Evolutionary conservation across 1,140 invertebrate genomes (phyloP).

Genomic region (Brachionus sp.): DNA sequence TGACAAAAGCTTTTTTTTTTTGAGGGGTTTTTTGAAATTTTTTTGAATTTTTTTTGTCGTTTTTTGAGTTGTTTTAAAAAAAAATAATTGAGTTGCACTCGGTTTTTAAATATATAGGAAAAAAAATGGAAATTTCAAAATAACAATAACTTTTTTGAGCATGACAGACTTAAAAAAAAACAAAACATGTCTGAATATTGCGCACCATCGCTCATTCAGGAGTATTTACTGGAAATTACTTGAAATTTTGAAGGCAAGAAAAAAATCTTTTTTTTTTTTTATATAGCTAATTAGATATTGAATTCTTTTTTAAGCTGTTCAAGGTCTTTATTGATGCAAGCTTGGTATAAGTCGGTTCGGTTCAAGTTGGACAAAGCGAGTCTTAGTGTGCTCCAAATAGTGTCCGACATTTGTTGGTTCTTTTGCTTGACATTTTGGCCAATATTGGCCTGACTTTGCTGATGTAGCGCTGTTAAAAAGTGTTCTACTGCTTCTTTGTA

Average conservation of each 20-base stretch:
- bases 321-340: slow-evolving; percentile 68
- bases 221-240: slow-evolving; percentile 45
- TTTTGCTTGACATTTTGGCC: slow-evolving; percentile 64
- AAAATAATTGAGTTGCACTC: slow-evolving; percentile 33
- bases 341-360: slow-evolving; percentile 71
- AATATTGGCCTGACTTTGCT: slow-evolving; percentile 68
- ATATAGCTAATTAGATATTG: slow-evolving; percentile 65
- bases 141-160: slow-evolving; percentile 48
- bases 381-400: slow-evolving; percentile 88
- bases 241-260: slow-evolving; percentile 40
- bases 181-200: slow-evolving; percentile 13
- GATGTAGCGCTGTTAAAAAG: slow-evolving; percentile 83
- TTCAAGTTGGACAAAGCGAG: slow-evolving; percentile 83
- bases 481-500: slow-evolving; percentile 93
- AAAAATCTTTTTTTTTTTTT: slow-evolving; percentile 62
- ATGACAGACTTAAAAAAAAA: slow-evolving; percentile 42
- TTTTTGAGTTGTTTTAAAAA: not conserved
- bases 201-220: slow-evolving; percentile 26
- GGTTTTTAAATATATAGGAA: slow-evolving; percentile 29
- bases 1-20: slow-evolving; percentile 21
- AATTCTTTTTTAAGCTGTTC: slow-evolving; percentile 59
- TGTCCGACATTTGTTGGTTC: slow-evolving; percentile 71
- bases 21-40: slow-evolving; percentile 26
- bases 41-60: not conserved
- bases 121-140: slow-evolving; percentile 46